Percentiles rank a stretch among this genome's conserved stretches.
phyloP scores from a whole-genome alignment of 2,113 vertebrate species.

The Paralichthys olivaceus region DNA sequence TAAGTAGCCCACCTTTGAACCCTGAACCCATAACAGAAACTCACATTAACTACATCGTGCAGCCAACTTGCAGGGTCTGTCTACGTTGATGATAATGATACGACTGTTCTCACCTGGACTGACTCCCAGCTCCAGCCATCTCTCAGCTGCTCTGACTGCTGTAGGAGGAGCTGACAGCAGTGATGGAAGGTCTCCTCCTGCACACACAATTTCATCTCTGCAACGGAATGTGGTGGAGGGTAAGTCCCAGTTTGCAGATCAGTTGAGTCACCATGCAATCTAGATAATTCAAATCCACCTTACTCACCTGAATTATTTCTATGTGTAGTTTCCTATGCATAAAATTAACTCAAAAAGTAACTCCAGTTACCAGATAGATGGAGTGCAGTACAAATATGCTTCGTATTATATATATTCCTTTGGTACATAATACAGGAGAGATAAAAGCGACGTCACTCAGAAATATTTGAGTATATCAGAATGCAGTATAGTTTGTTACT shows the following conservation, averaged over 20 bases:
- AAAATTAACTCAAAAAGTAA: too few species aligned
- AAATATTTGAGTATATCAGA: too few species aligned
- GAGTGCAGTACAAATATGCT: too few species aligned
- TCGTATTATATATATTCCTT: too few species aligned
- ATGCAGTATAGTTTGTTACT: too few species aligned
- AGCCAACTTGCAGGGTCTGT: neutral
- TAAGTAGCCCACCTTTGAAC: conserved; percentile 79
- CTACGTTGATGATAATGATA: accelerated
- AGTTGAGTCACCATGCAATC: neutral
- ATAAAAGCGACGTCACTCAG: too few species aligned
- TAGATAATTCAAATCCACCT: too few species aligned
- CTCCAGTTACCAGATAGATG: too few species aligned
- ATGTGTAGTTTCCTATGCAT: too few species aligned
- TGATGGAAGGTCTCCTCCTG: conserved; percentile 83
- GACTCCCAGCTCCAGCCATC: conserved; percentile 91
- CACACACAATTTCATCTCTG: conserved; percentile 51
- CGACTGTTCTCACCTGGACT: conserved; percentile 82
- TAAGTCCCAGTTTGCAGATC: neutral
- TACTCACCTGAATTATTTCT: too few species aligned
- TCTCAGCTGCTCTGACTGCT: conserved; percentile 83
- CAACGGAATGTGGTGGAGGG: neutral
- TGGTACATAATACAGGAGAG: too few species aligned
- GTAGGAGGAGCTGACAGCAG: conserved; percentile 86
- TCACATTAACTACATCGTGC: neutral
- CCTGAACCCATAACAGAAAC: conserved; percentile 50